Evolutionary conservation across 2,797 vertebrate species (phyloP).

Genomic region (Oryzias dopingdopingensis): DNA sequence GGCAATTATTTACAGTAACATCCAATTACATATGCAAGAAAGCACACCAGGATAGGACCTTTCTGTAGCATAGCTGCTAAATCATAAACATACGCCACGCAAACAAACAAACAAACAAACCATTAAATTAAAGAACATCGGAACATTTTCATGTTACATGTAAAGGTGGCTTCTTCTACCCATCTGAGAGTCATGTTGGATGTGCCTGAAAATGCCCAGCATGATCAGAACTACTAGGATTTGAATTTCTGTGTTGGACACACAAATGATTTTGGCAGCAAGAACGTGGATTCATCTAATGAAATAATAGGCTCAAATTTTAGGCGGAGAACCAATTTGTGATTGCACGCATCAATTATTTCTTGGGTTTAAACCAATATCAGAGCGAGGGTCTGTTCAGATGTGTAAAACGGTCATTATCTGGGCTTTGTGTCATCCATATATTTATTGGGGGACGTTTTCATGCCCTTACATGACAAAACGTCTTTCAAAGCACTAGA

Average conservation of each 20-base stretch:
- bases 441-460: slow-evolving; percentile 56
- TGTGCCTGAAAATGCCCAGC: slow-evolving; percentile 58
- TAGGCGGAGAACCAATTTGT: slow-evolving; percentile 82
- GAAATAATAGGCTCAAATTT: slow-evolving; percentile 82
- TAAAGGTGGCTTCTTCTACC: slow-evolving; percentile 50
- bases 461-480: slow-evolving; percentile 37
- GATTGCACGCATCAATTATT: slow-evolving; percentile 84
- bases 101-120: slow-evolving; percentile 46
- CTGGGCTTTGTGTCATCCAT: slow-evolving; percentile 63
- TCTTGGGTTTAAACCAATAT: slow-evolving; percentile 79
- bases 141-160: slow-evolving; percentile 46
- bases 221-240: slow-evolving; percentile 76
- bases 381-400: slow-evolving; percentile 68
- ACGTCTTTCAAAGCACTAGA: slow-evolving; percentile 16
- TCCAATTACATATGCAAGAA: slow-evolving; percentile 83
- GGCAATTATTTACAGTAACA: slow-evolving; percentile 84
- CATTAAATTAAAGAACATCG: slow-evolving; percentile 14
- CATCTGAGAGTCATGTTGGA: slow-evolving; percentile 59
- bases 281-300: slow-evolving; percentile 78
- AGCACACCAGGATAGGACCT: slow-evolving; percentile 72
- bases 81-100: slow-evolving; percentile 36
- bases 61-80: slow-evolving; percentile 63
- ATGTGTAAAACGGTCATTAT: slow-evolving; percentile 76
- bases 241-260: slow-evolving; percentile 79
- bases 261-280: slow-evolving; percentile 78